Conservation (phyloP, 2,888 invertebrate species). For the Camponotus fellah region DNA sequence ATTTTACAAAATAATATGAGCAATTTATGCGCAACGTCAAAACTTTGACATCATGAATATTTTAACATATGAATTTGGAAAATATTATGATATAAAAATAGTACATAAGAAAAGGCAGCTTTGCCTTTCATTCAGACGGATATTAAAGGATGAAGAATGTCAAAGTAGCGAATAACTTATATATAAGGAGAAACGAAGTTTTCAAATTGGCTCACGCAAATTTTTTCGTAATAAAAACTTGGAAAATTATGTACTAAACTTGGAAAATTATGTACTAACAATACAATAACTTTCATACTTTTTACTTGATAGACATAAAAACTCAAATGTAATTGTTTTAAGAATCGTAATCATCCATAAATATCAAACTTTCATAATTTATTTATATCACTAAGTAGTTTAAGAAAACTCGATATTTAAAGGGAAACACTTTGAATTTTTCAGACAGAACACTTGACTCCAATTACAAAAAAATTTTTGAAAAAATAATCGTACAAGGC, state of each 20-base stretch:
- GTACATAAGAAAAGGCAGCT: neutral
- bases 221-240: neutral
- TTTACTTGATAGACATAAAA: neutral
- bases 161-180: neutral
- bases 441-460: neutral
- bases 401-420: neutral
- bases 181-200: neutral
- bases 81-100: neutral
- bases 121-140: neutral
- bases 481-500: neutral
- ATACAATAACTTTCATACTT: neutral
- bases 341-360: neutral
- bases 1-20: neutral
- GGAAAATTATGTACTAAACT: neutral
- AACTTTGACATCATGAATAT: conserved; percentile 11
- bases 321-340: neutral
- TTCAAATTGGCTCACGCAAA: conserved; percentile 2
- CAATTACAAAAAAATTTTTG: neutral
- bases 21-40: neutral
- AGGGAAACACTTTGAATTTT: neutral
- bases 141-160: conserved; percentile 6
- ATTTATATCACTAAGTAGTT: neutral
- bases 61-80: conserved; percentile 31
- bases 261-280: neutral
- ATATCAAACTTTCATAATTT: neutral